These are phyloP conservation scores for Spheniscus mendiculus DNA, from an alignment of 2,113 vertebrate genomes.

Conservation along the genomic window DNA sequence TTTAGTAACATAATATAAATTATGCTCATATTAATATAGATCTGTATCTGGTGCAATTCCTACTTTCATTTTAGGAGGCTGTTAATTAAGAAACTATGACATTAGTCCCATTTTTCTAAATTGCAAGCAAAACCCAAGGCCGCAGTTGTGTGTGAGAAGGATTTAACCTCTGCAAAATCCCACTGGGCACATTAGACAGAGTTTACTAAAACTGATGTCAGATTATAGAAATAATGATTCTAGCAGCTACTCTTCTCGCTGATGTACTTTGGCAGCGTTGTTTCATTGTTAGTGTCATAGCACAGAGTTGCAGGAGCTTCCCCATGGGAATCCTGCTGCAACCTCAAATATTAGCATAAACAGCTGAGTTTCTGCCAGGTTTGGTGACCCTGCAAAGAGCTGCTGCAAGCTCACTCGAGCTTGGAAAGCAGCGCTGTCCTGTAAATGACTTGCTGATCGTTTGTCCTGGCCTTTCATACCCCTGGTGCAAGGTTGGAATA, in stretches of 20 bases:
- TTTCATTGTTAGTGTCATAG: background rate
- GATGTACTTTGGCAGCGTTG: background rate
- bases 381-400: background rate
- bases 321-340: background rate
- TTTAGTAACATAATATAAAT: background rate
- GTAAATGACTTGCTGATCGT: background rate
- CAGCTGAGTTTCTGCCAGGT: conserved; percentile 10
- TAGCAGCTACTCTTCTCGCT: background rate
- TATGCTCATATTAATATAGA: background rate
- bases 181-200: background rate
- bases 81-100: background rate
- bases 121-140: background rate
- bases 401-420: background rate
- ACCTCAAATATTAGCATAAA: background rate
- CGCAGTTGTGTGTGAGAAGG: background rate
- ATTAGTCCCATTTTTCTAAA: background rate
- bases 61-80: background rate
- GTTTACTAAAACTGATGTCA: conserved; percentile 26
- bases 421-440: background rate
- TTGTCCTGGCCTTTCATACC: background rate
- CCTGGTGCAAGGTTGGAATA: background rate
- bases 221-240: background rate
- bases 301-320: background rate
- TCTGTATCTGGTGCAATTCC: background rate
- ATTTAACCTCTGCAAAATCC: conserved; percentile 1